Conservation (phyloP, 1,140 invertebrate species). For the Neodiprion pinetum region DNA sequence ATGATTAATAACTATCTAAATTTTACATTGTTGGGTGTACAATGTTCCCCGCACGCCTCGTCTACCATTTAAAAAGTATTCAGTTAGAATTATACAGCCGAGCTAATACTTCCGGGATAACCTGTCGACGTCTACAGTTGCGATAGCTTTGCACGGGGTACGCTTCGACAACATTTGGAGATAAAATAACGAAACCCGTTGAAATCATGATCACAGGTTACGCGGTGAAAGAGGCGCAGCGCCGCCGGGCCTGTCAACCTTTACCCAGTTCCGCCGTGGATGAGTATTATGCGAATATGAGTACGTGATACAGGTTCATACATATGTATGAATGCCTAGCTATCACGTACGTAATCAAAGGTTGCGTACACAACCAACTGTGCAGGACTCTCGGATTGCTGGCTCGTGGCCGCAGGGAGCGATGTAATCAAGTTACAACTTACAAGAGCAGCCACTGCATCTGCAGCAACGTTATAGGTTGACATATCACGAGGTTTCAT, state of each 20-base stretch:
- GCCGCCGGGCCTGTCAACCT: not conserved
- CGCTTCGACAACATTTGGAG: not conserved
- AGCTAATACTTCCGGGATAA: too few species aligned
- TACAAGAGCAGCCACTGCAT: conserved; percentile 2
- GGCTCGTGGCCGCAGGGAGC: not conserved
- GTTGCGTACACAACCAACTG: not conserved
- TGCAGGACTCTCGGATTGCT: not conserved
- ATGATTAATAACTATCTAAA: too few species aligned
- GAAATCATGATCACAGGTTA: conserved; percentile 1
- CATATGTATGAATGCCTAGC: not conserved
- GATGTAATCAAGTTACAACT: not conserved
- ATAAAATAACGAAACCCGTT: not conserved
- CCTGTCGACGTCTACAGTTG: too few species aligned
- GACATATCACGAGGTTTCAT: not conserved
- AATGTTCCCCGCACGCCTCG: too few species aligned
- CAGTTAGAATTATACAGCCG: too few species aligned
- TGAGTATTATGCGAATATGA: not conserved
- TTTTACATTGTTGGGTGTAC: too few species aligned
- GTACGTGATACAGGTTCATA: not conserved
- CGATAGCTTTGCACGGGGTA: too few species aligned
- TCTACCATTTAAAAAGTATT: too few species aligned
- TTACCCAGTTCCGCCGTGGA: too few species aligned
- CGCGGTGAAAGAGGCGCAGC: not conserved
- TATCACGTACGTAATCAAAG: not conserved
- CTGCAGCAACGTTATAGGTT: not conserved